Evolutionary conservation across 2,113 vertebrate genomes (phyloP), one percentile per base, ranked within the genome.

Genomic region (Scophthalmus maximus): DNA sequence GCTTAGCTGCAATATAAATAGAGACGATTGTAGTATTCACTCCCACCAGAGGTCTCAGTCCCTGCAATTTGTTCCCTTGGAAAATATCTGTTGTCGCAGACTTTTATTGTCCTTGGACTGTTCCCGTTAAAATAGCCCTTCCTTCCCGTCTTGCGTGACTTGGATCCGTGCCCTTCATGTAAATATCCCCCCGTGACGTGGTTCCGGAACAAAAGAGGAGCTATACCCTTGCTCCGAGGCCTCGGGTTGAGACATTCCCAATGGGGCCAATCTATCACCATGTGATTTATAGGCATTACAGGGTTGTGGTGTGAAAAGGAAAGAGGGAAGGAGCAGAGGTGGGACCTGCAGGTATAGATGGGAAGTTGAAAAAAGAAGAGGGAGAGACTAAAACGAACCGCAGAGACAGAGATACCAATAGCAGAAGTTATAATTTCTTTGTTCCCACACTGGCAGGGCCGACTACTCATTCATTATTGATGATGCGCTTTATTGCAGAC

Each of bases 261-360:
- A 36, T 22, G 88, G 91, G 84, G 62, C 72, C 64, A 81, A 73
- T 85, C 82, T 90, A 67, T 86, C 83, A 88, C 67, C 78, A 34
- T 57, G 64, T 89, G 88, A 91, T 92, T 91, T 91, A 91, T 87
- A 73, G 80, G 80, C 64, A 70, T 79, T 78, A 63, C 61, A 42
- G 51, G 11, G 29, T 27, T 53, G 5, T 11, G n/a, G 50, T 63
- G 71, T 29, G 34, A 20, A 52, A 50, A 22, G 12, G 50, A 30
- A 3, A 1, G 57, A 22, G 20, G 20, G 30, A 29, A 46, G 25
- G 56, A 53, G 47, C 30, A 12, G 10, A 26, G 61, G 29, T 6
- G 29, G 22, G 22, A 27, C 57, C 22, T 53, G 18, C 26, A 68
- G 38, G 27, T 56, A 30, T 50, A 27, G 26, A 40, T 58, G 46